phyloP scores from a whole-genome alignment of 2,888 invertebrate genomes.

The Sabatieria punctata region DNA sequence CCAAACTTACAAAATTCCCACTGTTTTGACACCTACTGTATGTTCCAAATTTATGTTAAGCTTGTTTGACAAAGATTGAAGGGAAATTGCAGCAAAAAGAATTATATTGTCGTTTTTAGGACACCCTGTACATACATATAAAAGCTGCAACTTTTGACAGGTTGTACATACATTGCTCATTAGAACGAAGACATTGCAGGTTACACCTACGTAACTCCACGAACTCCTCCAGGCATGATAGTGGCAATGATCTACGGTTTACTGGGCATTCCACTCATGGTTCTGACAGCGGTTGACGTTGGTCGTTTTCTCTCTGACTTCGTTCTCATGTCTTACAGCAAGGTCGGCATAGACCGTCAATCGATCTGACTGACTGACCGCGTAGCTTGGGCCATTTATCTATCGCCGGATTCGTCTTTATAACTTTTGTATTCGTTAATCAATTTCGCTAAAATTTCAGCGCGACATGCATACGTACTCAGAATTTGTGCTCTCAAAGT shows the following conservation, averaged over 20 bases:
- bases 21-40: no score
- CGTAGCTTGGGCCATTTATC: no score
- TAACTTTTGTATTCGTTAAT: no score
- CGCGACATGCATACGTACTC: no score
- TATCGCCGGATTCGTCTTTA: no score
- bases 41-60: no score
- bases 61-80: no score
- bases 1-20: no score
- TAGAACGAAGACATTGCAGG: slow-evolving; percentile 22
- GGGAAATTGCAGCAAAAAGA: not conserved
- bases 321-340: slow-evolving; percentile 21
- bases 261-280: slow-evolving; percentile 24
- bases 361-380: no score
- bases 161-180: not conserved
- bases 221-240: slow-evolving; percentile 21
- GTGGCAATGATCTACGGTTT: slow-evolving; percentile 27
- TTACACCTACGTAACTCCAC: slow-evolving; percentile 23
- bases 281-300: slow-evolving; percentile 28
- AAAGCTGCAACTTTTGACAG: not conserved
- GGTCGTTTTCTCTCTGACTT: slow-evolving; percentile 27
- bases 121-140: not conserved
- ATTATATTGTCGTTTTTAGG: not conserved
- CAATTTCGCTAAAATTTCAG: no score
- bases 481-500: no score
- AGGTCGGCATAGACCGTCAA: no score